Evolutionary conservation across 1,140 invertebrate species (phyloP).

Genomic region (Palaemon carinicauda): DNA sequence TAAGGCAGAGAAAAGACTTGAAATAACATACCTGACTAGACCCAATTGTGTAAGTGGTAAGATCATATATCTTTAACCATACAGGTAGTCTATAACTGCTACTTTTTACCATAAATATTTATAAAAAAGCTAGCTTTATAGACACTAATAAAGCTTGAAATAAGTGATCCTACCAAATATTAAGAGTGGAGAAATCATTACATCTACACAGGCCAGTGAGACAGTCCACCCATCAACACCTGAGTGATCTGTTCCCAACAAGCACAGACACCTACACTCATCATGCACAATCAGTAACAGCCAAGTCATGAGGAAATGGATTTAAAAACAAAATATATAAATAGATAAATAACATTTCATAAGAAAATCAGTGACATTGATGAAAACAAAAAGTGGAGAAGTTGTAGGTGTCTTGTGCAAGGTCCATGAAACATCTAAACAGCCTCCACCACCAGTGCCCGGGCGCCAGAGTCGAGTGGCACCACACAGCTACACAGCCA

Average conservation of each 20-base stretch:
- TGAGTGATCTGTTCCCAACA: constrained; percentile 23
- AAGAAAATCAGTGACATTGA: not conserved
- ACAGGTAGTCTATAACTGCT: constrained; percentile 27
- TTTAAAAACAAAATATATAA: not conserved
- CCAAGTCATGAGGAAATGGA: not conserved
- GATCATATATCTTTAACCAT: constrained; percentile 43
- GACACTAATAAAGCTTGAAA: constrained; percentile 29
- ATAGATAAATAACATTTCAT: not conserved
- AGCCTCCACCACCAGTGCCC: constrained; percentile 49
- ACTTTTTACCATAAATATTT: constrained; percentile 12
- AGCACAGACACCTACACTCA: constrained; percentile 36
- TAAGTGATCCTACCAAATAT: constrained; percentile 48
- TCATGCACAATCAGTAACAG: constrained; percentile 9
- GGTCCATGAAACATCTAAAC: constrained; percentile 48
- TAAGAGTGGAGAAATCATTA: constrained; percentile 37
- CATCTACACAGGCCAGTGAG: constrained; percentile 49
- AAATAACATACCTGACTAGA: constrained; percentile 31
- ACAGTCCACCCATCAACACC: constrained; percentile 16
- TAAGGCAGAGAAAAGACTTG: not conserved
- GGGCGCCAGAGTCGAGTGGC: constrained; percentile 42
- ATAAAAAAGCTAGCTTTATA: constrained; percentile 35
- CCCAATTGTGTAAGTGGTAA: constrained; percentile 37
- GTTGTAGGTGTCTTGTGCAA: constrained; percentile 37
- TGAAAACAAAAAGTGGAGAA: not conserved
- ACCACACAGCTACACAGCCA: constrained; percentile 55